A percentile compares a stretch with the other conserved stretches of the same genome.
Evolutionary conservation across 2,797 vertebrate genomes (phyloP).

Genomic region (Pseudochaenichthys georgianus): DNA sequence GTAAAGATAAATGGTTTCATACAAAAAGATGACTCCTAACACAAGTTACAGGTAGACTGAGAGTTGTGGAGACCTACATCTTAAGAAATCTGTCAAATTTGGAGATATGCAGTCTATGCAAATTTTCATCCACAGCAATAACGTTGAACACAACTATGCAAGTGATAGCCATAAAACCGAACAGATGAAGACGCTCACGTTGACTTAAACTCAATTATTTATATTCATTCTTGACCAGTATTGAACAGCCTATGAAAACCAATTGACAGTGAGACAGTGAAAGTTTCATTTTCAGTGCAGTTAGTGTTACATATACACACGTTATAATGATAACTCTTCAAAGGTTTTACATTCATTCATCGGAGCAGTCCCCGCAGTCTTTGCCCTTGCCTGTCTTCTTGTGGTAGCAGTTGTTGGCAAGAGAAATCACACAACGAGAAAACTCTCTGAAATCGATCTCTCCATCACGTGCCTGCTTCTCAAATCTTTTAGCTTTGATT

Average conservation of each 20-base stretch:
- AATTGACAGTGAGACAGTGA: neutral
- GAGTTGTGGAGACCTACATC: neutral
- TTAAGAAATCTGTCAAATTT: too few species aligned
- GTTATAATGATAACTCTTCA: neutral
- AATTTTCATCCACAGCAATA: neutral
- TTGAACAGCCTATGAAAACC: neutral
- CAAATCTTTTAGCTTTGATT: constrained; percentile 20
- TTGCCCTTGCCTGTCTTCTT: neutral
- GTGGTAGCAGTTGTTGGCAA: constrained; percentile 43
- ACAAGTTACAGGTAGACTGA: neutral
- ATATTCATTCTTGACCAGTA: constrained; percentile 2
- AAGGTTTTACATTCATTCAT: neutral
- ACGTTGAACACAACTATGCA: neutral
- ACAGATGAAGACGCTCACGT: neutral
- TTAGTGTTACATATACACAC: neutral
- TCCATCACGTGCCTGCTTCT: constrained; percentile 39
- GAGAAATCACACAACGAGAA: constrained; percentile 31
- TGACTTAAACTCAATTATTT: neutral
- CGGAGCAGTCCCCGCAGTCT: too few species aligned
- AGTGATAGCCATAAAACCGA: neutral
- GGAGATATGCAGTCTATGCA: neutral
- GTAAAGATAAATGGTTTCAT: too few species aligned
- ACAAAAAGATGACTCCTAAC: neutral
- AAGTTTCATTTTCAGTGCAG: neutral
- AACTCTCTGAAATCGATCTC: constrained; percentile 70